Base-by-base conservation (phyloP, 2,113 vertebrate genomes). In the Galemys pyrenaicus region DNA sequence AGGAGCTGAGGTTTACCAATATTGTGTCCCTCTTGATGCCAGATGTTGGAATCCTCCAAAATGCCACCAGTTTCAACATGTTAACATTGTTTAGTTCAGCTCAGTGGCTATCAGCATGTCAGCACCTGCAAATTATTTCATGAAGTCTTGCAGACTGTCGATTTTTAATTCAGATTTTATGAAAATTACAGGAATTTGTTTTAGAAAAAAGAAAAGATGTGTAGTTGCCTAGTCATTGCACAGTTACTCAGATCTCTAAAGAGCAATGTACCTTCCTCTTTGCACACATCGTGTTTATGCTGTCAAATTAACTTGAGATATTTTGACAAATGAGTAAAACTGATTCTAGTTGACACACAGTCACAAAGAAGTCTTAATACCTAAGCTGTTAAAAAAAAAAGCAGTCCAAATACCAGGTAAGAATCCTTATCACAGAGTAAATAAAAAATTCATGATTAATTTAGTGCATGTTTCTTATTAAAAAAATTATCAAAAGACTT, bases 291-390 rank as follows among this genome's bases (percentile, higher is more conserved):
- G 49, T 54, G 62, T 92, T 95, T 87, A 39, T 95, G 96, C 20
- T 83, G 70, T 82, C 70, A 95, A 37, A 41, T 88, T 93, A 91
- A 26, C 92, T 87, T 71, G 86, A 85, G 39, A 62, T 95, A 70
- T 96, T 98, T 97, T 97, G 56, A 95, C 89, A 77, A 93, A 84
- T 87, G 85, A 94, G 13, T 92, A 83, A 89, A 82, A 97, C 87
- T 75, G 87, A 87, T 83, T 92, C 85, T 86, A 41, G 22, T 1
- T 62, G 54, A 94, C 20, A 80, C 16, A 95, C 51, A 65, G 80
- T 65, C 71, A 64, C 39, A 89, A 89, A 87, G n/a, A 92, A 68
- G 41, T 93, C 79, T 91, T 87, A 82, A 88, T 91, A 95, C 24
- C 9, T 86, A 86, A 87, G 15, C 82, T 90, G 54, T 86, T 87